These are phyloP conservation scores for Lutraria lutraria DNA, from an alignment of 2,888 invertebrate species.

Conservation along the genomic window DNA sequence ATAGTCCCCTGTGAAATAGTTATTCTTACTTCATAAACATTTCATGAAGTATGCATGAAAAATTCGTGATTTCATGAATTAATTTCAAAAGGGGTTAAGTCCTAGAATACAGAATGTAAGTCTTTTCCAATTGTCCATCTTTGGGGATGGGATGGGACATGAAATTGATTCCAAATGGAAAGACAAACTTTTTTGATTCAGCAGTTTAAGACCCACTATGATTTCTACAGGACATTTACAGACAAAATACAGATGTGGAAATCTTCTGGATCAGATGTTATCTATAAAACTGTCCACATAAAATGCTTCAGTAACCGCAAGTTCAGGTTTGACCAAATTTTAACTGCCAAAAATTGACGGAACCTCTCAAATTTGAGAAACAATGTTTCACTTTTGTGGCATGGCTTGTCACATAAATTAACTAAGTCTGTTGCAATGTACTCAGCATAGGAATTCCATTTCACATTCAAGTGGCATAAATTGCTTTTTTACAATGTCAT, in stretches of 20 bases:
- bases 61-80: too few relatives aligned
- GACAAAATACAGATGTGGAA: not conserved
- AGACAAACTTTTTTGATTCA: too few relatives aligned
- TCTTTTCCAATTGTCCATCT: too few relatives aligned
- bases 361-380: slow-evolving; percentile 17
- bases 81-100: too few relatives aligned
- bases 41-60: too few relatives aligned
- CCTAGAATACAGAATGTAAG: too few relatives aligned
- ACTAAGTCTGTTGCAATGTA: slow-evolving; percentile 39
- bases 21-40: too few relatives aligned
- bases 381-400: slow-evolving; percentile 18
- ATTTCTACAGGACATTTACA: not conserved
- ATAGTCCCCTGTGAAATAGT: too few relatives aligned
- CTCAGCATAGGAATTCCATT: slow-evolving; percentile 28
- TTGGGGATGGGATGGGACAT: too few relatives aligned
- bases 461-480: slow-evolving; percentile 53
- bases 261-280: not conserved
- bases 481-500: slow-evolving; percentile 54
- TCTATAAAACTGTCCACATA: slow-evolving; percentile 18
- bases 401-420: slow-evolving; percentile 49
- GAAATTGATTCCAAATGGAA: too few relatives aligned
- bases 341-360: slow-evolving; percentile 25
- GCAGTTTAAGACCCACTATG: too few relatives aligned
- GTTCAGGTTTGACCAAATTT: slow-evolving; percentile 19
- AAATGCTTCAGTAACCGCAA: slow-evolving; percentile 20